Percentiles rank a stretch among this genome's conserved stretches.
Evolutionary conservation across 1,140 invertebrate genomes (phyloP).

Genomic region (Brachionus rubens): DNA sequence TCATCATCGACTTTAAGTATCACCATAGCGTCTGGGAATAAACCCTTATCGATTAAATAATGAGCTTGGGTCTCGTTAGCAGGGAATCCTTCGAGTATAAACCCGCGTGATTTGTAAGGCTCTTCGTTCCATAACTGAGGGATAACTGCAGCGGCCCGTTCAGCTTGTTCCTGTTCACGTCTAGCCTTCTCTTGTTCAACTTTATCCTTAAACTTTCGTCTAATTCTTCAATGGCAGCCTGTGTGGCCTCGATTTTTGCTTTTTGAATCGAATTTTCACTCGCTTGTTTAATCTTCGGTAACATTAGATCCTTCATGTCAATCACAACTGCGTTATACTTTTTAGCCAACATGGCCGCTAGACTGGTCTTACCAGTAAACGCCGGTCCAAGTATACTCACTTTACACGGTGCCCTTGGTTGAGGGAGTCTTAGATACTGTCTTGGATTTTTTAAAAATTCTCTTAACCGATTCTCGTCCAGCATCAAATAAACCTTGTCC

Average conservation of each 20-base stretch:
- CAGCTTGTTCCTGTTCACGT: not conserved
- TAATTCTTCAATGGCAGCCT: constrained; percentile 28
- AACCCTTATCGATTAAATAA: constrained; percentile 55
- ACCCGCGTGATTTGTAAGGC: constrained; percentile 55
- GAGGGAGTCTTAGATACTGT: constrained; percentile 57
- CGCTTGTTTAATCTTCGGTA: constrained; percentile 35
- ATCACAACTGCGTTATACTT: constrained; percentile 58
- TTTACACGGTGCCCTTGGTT: constrained; percentile 58
- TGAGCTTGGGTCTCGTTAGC: constrained; percentile 55
- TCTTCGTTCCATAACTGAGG: constrained; percentile 58
- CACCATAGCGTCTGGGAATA: constrained; percentile 58
- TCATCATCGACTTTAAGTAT: constrained; percentile 53
- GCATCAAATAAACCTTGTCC: constrained; percentile 57
- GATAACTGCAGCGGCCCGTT: constrained; percentile 50
- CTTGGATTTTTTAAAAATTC: constrained; percentile 60
- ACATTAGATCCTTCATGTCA: constrained; percentile 20
- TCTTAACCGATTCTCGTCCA: constrained; percentile 55
- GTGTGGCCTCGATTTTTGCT: not conserved
- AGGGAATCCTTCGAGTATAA: constrained; percentile 60
- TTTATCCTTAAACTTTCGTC: constrained; percentile 40
- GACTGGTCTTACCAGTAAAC: constrained; percentile 56
- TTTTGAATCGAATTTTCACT: constrained; percentile 35
- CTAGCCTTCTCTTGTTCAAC: constrained; percentile 16
- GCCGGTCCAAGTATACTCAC: constrained; percentile 54
- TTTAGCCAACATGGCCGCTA: constrained; percentile 54